Percentiles rank a stretch among this genome's conserved stretches.
Evolutionary conservation across 2,888 invertebrate genomes (phyloP).

Genomic region (Ochropacha duplaris): DNA sequence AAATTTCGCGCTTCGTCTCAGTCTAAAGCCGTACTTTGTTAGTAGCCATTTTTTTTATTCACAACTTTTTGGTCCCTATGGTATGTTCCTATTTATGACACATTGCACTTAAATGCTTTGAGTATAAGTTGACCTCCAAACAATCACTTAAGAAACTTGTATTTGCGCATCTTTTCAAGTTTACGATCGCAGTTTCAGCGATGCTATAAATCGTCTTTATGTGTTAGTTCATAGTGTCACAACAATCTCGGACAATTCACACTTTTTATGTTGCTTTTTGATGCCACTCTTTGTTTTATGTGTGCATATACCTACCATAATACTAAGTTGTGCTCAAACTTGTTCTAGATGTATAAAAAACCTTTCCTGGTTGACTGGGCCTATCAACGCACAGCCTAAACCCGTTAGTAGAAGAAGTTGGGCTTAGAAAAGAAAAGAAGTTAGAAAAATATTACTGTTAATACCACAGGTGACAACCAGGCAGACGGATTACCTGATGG

Average conservation of each 20-base stretch:
- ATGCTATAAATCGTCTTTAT: conserved; percentile 56
- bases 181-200: conserved; percentile 54
- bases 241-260: conserved; percentile 50
- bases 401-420: no score
- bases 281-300: conserved; percentile 20
- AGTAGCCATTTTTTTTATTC: no score
- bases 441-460: no score
- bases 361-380: no score
- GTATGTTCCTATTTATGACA: not conserved
- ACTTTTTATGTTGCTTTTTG: conserved; percentile 45
- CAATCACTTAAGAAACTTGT: conserved; percentile 39
- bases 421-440: no score
- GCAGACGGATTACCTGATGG: no score
- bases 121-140: conserved; percentile 28
- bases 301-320: not conserved
- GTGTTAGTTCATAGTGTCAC: conserved; percentile 49
- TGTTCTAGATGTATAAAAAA: no score
- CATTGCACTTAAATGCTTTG: conserved; percentile 14
- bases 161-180: conserved; percentile 51
- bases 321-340: no score
- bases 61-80: conserved; percentile 46
- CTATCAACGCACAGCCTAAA: no score
- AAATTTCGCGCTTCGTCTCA: conserved; percentile 42
- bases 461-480: no score
- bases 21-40: conserved; percentile 31